Evolutionary conservation across 2,797 vertebrate species (phyloP), one percentile per base, ranked within the genome.

Genomic region (Coluber constrictor): DNA sequence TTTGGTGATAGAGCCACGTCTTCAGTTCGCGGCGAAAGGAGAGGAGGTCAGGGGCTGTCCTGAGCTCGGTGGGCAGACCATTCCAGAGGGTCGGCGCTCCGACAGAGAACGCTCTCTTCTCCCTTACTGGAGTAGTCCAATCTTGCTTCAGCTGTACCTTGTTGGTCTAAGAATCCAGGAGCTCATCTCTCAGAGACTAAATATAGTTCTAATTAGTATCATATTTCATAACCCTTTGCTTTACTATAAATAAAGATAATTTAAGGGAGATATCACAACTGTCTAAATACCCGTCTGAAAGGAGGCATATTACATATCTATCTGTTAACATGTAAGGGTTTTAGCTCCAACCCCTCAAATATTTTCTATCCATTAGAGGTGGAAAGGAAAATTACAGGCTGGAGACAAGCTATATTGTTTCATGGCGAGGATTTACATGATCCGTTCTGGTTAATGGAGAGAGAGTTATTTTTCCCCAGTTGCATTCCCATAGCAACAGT

Each of bases 401-500:
- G 92, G 87, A 93, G 92, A 92, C 11, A 91, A 94, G 94, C 87
- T 91, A 92, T 95, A 93, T 90, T 93, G 55, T 95, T 91, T 97
- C 95, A 90, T 95, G 96, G 93, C 95, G 96, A 94, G 94, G 96
- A 94, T 96, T 97, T 95, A 93, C 88, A 74, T 86, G 13, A 5
- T 60, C 94, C 95, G 96, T 92, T 95, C 93, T 95, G 94, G 95
- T 94, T 94, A 55, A 83, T 93, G 9, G 90, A 93, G 55, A 63
- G 87, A 95, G 87, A 94, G 94, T 66, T 11, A 27, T 79, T 95
- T 95, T 94, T 1, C 54, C 4, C 93, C 92, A 37, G 27, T 79
- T 70, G 79, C 74, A 96, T 97, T 96, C 92, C 96, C 93, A 95
- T 96, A 96, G 97, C 94, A 97, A 97, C 94, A 86, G 32, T 83